Evolutionary conservation across 1,140 invertebrate genomes (phyloP).

Genomic region (Drosophila malerkotliana): DNA sequence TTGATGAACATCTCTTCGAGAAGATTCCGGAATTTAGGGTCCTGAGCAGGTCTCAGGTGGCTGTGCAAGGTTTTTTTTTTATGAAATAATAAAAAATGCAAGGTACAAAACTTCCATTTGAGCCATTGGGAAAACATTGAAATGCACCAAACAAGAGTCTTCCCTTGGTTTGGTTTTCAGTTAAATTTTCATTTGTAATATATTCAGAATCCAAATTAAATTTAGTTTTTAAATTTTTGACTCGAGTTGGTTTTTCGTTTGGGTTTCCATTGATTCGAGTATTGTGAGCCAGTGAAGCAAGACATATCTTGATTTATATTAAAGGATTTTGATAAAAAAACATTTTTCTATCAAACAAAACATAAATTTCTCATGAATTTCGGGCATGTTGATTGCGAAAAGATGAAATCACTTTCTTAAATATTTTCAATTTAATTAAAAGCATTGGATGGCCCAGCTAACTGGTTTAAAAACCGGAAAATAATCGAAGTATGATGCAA

Average conservation of each 20-base stretch:
- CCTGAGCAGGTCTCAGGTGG: constrained; percentile 82
- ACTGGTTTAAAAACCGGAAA: constrained; percentile 17
- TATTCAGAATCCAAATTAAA: constrained; percentile 34
- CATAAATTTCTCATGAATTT: not conserved
- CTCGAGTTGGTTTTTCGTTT: constrained; percentile 28
- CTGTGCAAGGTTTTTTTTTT: constrained; percentile 12
- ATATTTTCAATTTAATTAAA: constrained; percentile 54
- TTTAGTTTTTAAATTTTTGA: not conserved
- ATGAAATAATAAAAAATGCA: too few species aligned
- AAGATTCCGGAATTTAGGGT: constrained; percentile 87
- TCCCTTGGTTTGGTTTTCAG: constrained; percentile 1
- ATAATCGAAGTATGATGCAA: constrained; percentile 17
- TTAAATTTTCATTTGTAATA: constrained; percentile 30
- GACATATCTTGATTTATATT: constrained; percentile 8
- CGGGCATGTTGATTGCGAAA: not conserved
- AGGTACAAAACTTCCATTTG: too few species aligned
- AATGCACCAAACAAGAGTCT: constrained; percentile 7
- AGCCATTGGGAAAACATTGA: not conserved
- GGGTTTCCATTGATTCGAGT: constrained; percentile 12
- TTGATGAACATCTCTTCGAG: constrained; percentile 91
- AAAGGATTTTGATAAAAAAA: constrained; percentile 7
- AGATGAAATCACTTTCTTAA: constrained; percentile 15
- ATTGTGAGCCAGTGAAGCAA: constrained; percentile 20
- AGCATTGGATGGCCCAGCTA: constrained; percentile 16
- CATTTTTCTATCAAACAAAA: not conserved